Percentiles rank a stretch among this genome's conserved stretches.
Evolutionary conservation across 2,113 vertebrate genomes (phyloP).

Genomic region (Ceyx cyanopectus): DNA sequence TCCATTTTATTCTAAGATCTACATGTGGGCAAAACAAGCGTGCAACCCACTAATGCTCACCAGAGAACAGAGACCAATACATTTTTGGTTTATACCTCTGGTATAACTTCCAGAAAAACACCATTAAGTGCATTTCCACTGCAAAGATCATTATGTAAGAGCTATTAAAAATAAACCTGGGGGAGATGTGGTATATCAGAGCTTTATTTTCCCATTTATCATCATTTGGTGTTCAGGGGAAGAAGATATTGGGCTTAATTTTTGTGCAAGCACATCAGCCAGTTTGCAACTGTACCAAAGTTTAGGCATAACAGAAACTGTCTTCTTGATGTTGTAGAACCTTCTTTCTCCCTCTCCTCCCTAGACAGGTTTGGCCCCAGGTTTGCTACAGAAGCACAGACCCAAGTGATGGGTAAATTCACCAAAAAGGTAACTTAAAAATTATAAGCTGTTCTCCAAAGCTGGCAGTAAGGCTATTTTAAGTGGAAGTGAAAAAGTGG

Average conservation of each 20-base stretch:
- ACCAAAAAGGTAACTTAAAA: background rate
- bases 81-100: slow-evolving; percentile 8
- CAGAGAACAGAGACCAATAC: background rate
- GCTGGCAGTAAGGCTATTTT: background rate
- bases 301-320: background rate
- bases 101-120: background rate
- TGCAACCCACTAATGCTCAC: background rate
- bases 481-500: background rate
- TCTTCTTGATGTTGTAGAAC: too few species aligned
- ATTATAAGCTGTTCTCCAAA: background rate
- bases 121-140: slow-evolving; percentile 17
- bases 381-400: accelerated
- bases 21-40: background rate
- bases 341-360: background rate
- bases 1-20: background rate
- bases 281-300: background rate
- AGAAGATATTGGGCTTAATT: background rate
- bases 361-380: background rate
- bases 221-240: background rate
- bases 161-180: background rate
- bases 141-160: background rate
- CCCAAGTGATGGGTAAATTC: background rate
- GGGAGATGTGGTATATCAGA: background rate
- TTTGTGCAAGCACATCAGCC: background rate
- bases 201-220: background rate